Evolutionary conservation across 1,140 invertebrate genomes (phyloP).

Genomic region (Pogonognathellus flavescens): DNA sequence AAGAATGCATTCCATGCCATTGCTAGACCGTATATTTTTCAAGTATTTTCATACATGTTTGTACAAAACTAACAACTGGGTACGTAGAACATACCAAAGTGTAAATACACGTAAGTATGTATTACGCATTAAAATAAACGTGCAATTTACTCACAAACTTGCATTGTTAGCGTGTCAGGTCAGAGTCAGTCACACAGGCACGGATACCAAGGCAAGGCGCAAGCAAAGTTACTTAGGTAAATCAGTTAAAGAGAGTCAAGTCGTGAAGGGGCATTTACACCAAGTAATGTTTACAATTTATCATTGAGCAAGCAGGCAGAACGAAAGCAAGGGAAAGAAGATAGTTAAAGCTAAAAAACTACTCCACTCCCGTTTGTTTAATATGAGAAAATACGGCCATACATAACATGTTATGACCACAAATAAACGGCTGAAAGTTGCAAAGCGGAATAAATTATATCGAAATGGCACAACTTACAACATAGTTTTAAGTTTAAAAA

Average conservation of each 20-base stretch:
- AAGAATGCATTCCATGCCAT: slow-evolving; percentile 12
- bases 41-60: slow-evolving; percentile 13
- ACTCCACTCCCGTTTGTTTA: slow-evolving; percentile 37
- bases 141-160: neutral
- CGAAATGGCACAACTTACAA: too few species aligned
- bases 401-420: neutral
- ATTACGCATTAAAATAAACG: neutral
- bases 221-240: neutral
- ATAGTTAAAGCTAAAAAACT: slow-evolving; percentile 15
- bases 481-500: too few species aligned
- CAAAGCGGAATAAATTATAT: slow-evolving; percentile 23
- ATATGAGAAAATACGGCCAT: slow-evolving; percentile 16
- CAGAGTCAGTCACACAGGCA: slow-evolving; percentile 7
- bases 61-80: slow-evolving; percentile 5
- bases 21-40: neutral
- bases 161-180: slow-evolving; percentile 25
- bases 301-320: slow-evolving; percentile 28
- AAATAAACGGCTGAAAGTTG: slow-evolving; percentile 2
- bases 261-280: slow-evolving; percentile 35
- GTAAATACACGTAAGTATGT: neutral
- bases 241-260: slow-evolving; percentile 40
- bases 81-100: neutral
- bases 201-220: neutral
- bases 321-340: slow-evolving; percentile 17
- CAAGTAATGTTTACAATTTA: slow-evolving; percentile 48